Evolutionary conservation across 2,797 vertebrate genomes (phyloP).

Genomic region (Myiothlypis coronata): DNA sequence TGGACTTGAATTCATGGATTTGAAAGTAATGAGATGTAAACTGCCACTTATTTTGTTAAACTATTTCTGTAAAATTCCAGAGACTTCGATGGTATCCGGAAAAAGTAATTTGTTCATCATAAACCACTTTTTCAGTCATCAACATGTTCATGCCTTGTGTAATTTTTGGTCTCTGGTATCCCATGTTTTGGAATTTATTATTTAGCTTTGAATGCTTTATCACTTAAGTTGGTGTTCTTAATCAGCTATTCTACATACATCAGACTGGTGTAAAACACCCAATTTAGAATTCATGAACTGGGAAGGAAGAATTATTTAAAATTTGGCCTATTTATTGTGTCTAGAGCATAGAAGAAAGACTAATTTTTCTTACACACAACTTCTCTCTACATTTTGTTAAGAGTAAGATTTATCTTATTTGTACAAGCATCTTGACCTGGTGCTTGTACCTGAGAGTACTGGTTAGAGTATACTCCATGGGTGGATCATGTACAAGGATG

Average conservation of each 20-base stretch:
- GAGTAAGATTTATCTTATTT: neutral
- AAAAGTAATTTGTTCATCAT: neutral
- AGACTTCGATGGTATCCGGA: neutral
- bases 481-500: neutral
- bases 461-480: rapidly evolving
- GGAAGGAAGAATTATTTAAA: neutral
- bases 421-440: neutral
- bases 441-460: neutral
- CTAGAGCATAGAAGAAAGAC: neutral
- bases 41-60: neutral
- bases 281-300: neutral
- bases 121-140: neutral
- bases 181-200: neutral
- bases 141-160: neutral
- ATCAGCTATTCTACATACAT: neutral
- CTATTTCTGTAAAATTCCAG: neutral
- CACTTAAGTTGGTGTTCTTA: neutral
- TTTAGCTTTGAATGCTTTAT: neutral
- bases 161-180: neutral
- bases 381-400: neutral
- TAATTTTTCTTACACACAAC: neutral
- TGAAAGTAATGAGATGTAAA: neutral
- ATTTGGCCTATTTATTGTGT: neutral
- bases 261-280: neutral
- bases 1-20: neutral